Evolutionary conservation across 2,113 vertebrate species (phyloP).

Genomic region (Chlorodrepanis virens): DNA sequence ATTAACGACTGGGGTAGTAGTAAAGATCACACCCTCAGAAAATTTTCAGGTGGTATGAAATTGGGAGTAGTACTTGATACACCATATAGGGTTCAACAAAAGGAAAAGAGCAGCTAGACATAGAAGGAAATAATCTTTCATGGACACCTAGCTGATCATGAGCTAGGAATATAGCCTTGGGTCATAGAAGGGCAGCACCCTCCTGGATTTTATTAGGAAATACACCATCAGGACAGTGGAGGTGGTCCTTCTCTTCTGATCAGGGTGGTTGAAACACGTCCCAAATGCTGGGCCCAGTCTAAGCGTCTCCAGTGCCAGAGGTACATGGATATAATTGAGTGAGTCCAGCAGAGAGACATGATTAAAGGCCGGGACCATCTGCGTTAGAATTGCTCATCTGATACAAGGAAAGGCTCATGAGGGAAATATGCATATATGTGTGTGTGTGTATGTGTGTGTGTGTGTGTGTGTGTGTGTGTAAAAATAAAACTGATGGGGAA

Average conservation of each 20-base stretch:
- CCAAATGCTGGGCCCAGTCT: not conserved
- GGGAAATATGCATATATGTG: not conserved
- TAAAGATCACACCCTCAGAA: not conserved
- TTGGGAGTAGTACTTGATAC: not conserved
- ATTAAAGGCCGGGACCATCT: not conserved
- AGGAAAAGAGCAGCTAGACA: not conserved
- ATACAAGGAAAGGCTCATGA: not conserved
- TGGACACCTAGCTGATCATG: not conserved
- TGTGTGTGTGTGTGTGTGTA: no score
- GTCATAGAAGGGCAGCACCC: not conserved
- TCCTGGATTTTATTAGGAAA: not conserved
- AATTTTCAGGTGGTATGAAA: not conserved
- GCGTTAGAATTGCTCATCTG: not conserved
- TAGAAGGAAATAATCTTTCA: not conserved
- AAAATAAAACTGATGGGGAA: not conserved
- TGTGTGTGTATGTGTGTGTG: no score
- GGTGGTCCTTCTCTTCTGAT: not conserved
- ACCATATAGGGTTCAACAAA: not conserved
- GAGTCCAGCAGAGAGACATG: not conserved
- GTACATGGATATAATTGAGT: no score
- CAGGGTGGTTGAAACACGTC: not conserved
- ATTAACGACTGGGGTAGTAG: not conserved
- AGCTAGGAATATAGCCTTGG: not conserved
- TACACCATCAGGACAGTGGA: not conserved
- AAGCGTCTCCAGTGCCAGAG: not conserved